A percentile compares a stretch with the other conserved stretches of the same genome.
Conservation (phyloP, 2,888 invertebrate genomes). For the Myathropa florea region DNA sequence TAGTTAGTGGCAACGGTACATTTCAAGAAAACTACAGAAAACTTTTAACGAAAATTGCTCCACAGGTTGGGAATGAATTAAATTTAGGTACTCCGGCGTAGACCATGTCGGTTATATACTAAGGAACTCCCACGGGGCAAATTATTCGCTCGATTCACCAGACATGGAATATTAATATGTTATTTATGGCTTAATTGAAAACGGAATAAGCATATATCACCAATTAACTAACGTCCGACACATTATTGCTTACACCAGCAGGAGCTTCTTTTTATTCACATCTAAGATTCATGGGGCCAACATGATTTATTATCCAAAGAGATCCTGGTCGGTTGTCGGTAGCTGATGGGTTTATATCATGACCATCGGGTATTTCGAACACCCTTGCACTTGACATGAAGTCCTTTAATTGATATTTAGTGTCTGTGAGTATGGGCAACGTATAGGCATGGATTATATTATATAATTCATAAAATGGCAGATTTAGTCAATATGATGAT, state of each 20-base stretch:
- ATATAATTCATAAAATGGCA: conserved; percentile 66
- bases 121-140: conserved; percentile 21
- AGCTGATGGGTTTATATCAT: conserved; percentile 22
- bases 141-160: conserved; percentile 35
- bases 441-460: conserved; percentile 48
- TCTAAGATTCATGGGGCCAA: conserved; percentile 63
- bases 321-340: conserved; percentile 37
- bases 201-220: conserved; percentile 66
- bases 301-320: conserved; percentile 62
- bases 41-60: conserved; percentile 3
- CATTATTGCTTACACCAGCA: conserved; percentile 66
- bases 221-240: conserved; percentile 68
- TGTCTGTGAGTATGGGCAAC: conserved; percentile 34
- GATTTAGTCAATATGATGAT: conserved; percentile 58
- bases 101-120: neutral
- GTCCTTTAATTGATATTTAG: conserved; percentile 69
- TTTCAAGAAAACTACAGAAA: neutral
- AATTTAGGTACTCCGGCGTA: neutral
- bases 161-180: conserved; percentile 68
- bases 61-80: conserved; percentile 35
- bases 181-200: conserved; percentile 70
- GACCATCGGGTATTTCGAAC: conserved; percentile 33
- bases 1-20: conserved; percentile 5
- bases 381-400: conserved; percentile 63
- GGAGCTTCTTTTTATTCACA: conserved; percentile 59